Evolutionary conservation across 2,888 invertebrate genomes (phyloP).

Genomic region (Plebejus argus): DNA sequence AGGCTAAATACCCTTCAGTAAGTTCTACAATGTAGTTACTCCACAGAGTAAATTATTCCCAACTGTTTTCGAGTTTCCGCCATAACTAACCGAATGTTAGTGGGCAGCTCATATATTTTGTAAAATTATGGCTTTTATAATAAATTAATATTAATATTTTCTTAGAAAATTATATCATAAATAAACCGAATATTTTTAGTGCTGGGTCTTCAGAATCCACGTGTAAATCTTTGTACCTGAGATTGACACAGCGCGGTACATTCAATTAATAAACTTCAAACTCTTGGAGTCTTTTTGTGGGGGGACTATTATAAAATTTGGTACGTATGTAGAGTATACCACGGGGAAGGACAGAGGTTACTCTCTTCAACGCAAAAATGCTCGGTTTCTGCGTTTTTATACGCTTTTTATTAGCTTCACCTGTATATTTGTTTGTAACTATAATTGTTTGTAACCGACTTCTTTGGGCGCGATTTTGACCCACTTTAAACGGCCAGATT

Average conservation of each 20-base stretch:
- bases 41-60: slow-evolving; percentile 11
- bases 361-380: too few species aligned
- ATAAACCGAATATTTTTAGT: neutral
- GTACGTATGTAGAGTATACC: too few species aligned
- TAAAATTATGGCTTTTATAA: slow-evolving; percentile 16
- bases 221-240: neutral
- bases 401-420: too few species aligned
- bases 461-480: too few species aligned
- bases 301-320: too few species aligned
- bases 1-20: neutral
- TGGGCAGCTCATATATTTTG: slow-evolving; percentile 26
- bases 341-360: too few species aligned
- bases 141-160: slow-evolving; percentile 6
- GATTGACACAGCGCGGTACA: neutral
- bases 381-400: too few species aligned
- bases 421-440: too few species aligned
- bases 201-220: neutral
- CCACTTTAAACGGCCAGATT: too few species aligned
- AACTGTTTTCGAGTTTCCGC: slow-evolving; percentile 24
- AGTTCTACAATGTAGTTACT: neutral
- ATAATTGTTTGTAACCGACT: too few species aligned
- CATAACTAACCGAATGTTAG: neutral
- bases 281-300: too few species aligned
- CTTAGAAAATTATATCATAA: neutral
- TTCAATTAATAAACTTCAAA: too few species aligned